phyloP scores from a whole-genome alignment of 2,113 vertebrate genomes.

The Pelecanoides urinatrix region DNA sequence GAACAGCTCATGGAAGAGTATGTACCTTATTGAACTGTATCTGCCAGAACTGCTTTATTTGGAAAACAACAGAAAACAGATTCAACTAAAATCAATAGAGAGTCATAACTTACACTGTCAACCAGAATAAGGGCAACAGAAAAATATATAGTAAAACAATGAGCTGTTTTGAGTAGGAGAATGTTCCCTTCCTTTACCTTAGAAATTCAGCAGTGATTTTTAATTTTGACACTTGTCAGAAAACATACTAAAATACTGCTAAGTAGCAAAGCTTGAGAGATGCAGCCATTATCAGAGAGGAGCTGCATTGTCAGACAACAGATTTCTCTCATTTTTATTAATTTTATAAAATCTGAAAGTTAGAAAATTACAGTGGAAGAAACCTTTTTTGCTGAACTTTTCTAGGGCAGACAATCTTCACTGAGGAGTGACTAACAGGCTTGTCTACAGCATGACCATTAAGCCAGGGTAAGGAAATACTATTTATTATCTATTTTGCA shows the following conservation, averaged over 20 bases:
- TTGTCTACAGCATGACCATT: background rate
- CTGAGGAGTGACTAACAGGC: background rate
- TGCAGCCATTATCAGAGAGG: background rate
- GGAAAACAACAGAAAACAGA: background rate
- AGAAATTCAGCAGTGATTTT: background rate
- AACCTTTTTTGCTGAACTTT: background rate
- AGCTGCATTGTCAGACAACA: background rate
- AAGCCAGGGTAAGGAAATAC: background rate
- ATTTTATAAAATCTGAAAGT: background rate
- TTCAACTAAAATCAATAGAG: background rate
- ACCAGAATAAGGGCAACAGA: background rate
- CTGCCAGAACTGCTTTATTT: background rate
- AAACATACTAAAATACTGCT: background rate
- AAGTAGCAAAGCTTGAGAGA: background rate
- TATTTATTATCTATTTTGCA: background rate
- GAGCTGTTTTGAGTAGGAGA: background rate
- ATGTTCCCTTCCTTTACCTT: background rate
- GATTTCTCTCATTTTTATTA: background rate
- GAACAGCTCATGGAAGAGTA: background rate
- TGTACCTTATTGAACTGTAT: background rate
- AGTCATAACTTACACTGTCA: background rate
- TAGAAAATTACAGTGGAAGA: background rate
- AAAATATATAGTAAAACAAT: background rate
- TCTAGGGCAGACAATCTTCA: background rate
- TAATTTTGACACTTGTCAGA: background rate